These are phyloP conservation scores for Papilio xuthus DNA, from an alignment of 1,140 invertebrate genomes.

Conservation along the genomic window DNA sequence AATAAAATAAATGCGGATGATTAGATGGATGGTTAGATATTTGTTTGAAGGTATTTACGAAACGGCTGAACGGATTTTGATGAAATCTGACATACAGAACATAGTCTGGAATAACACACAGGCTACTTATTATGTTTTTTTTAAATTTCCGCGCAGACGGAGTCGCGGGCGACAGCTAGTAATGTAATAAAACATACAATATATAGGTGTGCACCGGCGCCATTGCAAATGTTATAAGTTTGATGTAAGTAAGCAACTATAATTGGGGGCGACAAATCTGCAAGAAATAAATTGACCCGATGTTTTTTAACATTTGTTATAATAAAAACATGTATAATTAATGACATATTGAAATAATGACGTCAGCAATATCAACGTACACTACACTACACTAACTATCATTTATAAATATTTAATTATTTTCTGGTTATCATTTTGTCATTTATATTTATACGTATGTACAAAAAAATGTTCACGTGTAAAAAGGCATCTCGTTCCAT, in stretches of 20 bases:
- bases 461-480: constrained; percentile 17
- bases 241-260: not conserved
- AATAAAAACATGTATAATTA: not conserved
- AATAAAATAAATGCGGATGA: no score
- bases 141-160: no score
- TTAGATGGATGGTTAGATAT: no score
- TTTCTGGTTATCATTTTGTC: not conserved
- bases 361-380: not conserved
- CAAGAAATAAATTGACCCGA: not conserved
- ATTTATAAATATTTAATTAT: not conserved
- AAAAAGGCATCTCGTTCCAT: not conserved
- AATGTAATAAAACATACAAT: not conserved
- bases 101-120: no score
- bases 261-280: not conserved
- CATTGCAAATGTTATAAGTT: not conserved
- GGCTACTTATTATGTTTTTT: no score
- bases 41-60: no score
- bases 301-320: not conserved
- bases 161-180: no score
- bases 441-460: not conserved
- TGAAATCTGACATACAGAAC: no score
- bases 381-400: no score
- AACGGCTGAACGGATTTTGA: no score
- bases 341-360: not conserved
- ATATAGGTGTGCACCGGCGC: not conserved